Evolutionary conservation across 2,113 vertebrate genomes (phyloP).

Genomic region (Kryptolebias marmoratus): DNA sequence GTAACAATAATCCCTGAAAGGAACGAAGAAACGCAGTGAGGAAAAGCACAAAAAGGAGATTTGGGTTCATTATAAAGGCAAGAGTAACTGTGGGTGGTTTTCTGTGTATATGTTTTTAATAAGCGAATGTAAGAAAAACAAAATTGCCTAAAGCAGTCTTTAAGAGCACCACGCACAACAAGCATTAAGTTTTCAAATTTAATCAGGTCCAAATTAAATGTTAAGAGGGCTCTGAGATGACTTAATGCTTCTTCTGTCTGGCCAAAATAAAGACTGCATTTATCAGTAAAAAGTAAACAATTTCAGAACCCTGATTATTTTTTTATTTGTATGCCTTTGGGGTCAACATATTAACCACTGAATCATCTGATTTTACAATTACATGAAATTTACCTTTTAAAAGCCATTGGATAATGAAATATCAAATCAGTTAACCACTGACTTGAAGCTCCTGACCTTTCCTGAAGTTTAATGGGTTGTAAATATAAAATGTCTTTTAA

Average conservation of each 20-base stretch:
- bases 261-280: constrained; percentile 14
- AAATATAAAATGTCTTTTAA: no score
- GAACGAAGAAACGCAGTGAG: background rate
- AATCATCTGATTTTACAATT: background rate
- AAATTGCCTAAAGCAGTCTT: constrained; percentile 18
- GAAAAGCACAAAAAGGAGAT: background rate
- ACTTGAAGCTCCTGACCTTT: background rate
- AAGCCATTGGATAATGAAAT: background rate
- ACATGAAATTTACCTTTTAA: background rate
- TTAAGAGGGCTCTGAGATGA: constrained; percentile 31
- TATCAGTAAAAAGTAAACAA: constrained; percentile 20
- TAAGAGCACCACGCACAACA: background rate
- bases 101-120: background rate
- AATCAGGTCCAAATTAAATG: constrained; percentile 27
- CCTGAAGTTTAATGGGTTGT: background rate
- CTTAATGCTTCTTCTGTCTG: constrained; percentile 17
- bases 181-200: constrained; percentile 16
- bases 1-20: constrained; percentile 89
- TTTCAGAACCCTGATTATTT: constrained; percentile 17
- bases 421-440: background rate
- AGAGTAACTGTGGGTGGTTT: constrained; percentile 23
- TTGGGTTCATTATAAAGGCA: constrained; percentile 5
- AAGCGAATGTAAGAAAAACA: constrained; percentile 37
- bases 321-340: background rate
- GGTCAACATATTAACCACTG: background rate